Percentiles rank a stretch among this genome's conserved stretches.
phyloP scores from a whole-genome alignment of 35 echinoderm and acorn worm species.

The Amphiura filiformis region DNA sequence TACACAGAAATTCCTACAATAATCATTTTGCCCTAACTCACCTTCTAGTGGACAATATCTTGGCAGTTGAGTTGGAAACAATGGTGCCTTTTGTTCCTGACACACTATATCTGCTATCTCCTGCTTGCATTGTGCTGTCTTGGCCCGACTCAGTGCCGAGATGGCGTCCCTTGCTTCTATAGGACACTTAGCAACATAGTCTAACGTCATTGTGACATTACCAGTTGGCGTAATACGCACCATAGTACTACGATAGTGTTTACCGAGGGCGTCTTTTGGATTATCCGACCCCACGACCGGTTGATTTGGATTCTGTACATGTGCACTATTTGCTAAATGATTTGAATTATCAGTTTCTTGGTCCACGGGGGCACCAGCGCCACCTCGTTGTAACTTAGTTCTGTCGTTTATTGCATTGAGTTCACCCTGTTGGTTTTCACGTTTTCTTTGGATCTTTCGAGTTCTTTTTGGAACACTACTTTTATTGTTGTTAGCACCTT shows the following conservation, averaged over 20 bases:
- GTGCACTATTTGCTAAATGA: background rate
- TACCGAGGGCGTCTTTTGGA: background rate
- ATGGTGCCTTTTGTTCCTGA: conserved; percentile 40
- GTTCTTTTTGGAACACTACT: background rate
- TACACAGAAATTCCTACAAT: background rate
- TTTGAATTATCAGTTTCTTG: conserved; percentile 6
- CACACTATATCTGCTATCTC: conserved; percentile 84
- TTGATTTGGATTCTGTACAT: background rate
- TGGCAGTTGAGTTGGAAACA: conserved; percentile 67
- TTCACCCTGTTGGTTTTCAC: background rate
- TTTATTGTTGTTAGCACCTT: background rate
- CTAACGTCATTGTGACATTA: conserved; percentile 11
- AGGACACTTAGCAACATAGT: conserved; percentile 61
- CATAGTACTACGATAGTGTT: conserved; percentile 50
- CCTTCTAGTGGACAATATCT: conserved; percentile 71
- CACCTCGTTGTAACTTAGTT: background rate
- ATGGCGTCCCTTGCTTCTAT: conserved; percentile 60
- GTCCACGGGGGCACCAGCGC: background rate
- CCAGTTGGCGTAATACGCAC: conserved; percentile 42
- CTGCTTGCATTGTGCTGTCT: conserved; percentile 74
- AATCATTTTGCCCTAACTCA: background rate
- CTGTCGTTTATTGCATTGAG: background rate
- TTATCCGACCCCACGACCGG: background rate
- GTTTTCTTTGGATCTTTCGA: background rate
- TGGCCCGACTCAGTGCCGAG: conserved; percentile 74